Evolutionary conservation across 2,888 invertebrate species (phyloP), one percentile per base, ranked within the genome.

Genomic region (Rhagonycha lutea): DNA sequence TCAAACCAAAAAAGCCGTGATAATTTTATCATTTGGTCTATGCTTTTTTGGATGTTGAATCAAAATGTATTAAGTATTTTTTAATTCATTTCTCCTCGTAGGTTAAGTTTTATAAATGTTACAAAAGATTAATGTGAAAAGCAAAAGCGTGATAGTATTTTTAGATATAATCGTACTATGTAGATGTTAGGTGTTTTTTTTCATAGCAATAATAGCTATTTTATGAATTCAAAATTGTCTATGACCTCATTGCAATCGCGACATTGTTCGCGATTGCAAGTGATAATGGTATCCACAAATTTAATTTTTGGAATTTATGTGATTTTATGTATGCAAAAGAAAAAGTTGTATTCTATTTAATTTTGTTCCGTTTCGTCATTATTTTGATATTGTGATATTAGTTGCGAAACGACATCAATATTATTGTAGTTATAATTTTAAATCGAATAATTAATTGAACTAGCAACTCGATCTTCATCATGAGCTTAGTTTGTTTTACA

Each of bases 141-240:
- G 78, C 78, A 70, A 78, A 32, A 76, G 76, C 76, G 78, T 78
- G 78, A 78, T 78, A 78, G 78, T 78, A 78, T 78, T 76, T 78
- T 72, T 77, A 75, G 73, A 77, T 32, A 69, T 77, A 75, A 72
- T 77, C 68, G 72, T 77, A 77, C 73, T 74, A 60, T 72, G 68
- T 71, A 72, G 75, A 32, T 72, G 70, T 75, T 77, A 77, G 73
- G 61, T 77, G 72, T 77, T 73, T 70, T 74, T n/a, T 69, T 74
- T 69, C 47, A 23, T 70, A 70, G 74, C 74, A 75, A 75, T 75
- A 71, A 75, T 70, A 71, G 62, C 47, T 70, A 68, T 67, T 68
- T 63, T 62, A 62, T 62, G 18, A 63, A 63, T 63, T 63, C 63
- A 8, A 63, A 63, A 14, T 32, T 32, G 32, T 32, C 32, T 32